Evolutionary conservation across 2,888 invertebrate genomes (phyloP), one percentile per base, ranked within the genome.

Genomic region (Folsomia manolachei): DNA sequence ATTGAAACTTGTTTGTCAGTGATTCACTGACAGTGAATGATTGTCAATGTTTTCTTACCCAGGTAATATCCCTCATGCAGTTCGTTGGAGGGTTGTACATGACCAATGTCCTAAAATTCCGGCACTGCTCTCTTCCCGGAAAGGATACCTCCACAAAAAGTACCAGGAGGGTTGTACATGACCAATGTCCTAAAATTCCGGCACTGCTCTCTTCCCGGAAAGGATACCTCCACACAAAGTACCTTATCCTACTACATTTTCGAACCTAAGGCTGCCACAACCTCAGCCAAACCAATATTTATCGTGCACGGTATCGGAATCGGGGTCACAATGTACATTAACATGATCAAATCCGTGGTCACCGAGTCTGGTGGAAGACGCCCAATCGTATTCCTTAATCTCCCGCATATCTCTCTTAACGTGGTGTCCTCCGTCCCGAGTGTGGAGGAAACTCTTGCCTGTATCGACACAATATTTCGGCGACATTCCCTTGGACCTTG

Each of bases 251-350:
- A 72, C 61, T 72, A 69, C 69, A 64, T 27, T 9, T 69, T 64
- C 60, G 14, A 52, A 1, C 26, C 69, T 64, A 1, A 19, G 14
- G 14, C 14, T 24, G 1, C 60, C 18, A n/a, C 11, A 1, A 1
- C 14, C 1, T 1, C 52, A 11, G 25, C 63, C 26, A 27, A 23
- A n/a, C 72, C 72, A 69, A 51, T 72, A 7, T 72, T 72, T 60
- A 56, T 72, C 14, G 69, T 72, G 14, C 69, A 69, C 39, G 72
- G 72, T 0, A 63, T 72, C 23, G 72, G 72, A 52, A 64, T 72
- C 1, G 72, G 72, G 27, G 63, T 69, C 0, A 51, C 65, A 2
- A 72, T 72, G 69, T 72, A 72, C 65, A 27, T 53, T 25, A 69
- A 63, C 11, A 21, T 72, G 2, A 27, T 69, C 53, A 63, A 72